phyloP scores from a whole-genome alignment of 2,888 invertebrate genomes.

The Tetropium fuscum region DNA sequence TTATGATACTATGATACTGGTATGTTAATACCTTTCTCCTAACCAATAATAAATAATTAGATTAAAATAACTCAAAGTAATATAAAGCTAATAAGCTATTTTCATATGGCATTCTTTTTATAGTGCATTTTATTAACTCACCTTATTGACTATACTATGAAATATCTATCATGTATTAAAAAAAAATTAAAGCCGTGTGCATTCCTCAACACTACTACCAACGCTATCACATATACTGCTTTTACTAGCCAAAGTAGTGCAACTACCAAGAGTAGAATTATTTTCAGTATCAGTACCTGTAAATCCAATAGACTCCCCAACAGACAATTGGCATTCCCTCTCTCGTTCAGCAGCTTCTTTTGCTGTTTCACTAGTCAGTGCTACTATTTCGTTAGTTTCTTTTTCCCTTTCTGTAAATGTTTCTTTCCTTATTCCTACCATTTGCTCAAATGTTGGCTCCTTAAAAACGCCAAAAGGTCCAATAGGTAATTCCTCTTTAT shows the following conservation, averaged over 20 bases:
- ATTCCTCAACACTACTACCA: conserved; percentile 61
- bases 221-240: conserved; percentile 56
- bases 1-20: too few relatives aligned
- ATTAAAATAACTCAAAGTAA: too few relatives aligned
- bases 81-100: too few relatives aligned
- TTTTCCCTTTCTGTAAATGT: conserved; percentile 85
- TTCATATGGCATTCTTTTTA: too few relatives aligned
- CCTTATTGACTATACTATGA: conserved; percentile 1
- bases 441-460: conserved; percentile 83
- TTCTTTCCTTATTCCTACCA: conserved; percentile 83
- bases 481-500: conserved; percentile 84
- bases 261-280: conserved; percentile 59
- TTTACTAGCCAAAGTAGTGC: conserved; percentile 57
- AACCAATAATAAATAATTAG: too few relatives aligned
- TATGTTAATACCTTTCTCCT: too few relatives aligned
- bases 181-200: conserved; percentile 60
- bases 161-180: conserved; percentile 11
- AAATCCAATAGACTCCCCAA: conserved; percentile 68
- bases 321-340: conserved; percentile 70
- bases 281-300: conserved; percentile 69
- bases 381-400: conserved; percentile 80
- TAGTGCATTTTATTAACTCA: too few relatives aligned
- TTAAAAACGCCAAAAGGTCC: conserved; percentile 87
- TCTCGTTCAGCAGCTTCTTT: conserved; percentile 62
- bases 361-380: conserved; percentile 73